Evolutionary conservation across 2,113 vertebrate genomes (phyloP).

Genomic region (Thomomys bottae): DNA sequence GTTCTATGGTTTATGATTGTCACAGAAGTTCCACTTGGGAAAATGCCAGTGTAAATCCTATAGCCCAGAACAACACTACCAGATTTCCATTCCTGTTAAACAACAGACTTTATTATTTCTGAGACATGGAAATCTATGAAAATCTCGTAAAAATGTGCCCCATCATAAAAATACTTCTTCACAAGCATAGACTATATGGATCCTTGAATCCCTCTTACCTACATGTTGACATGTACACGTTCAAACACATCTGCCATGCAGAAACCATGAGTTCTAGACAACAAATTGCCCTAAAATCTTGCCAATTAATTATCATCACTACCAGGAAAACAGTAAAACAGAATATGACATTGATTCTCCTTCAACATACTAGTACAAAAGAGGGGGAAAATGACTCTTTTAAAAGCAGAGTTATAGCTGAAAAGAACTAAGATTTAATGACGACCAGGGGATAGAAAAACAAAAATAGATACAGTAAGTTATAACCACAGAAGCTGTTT

Average conservation of each 20-base stretch:
- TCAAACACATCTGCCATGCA: not conserved
- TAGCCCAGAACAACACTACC: not conserved
- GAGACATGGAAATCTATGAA: not conserved
- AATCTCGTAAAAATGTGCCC: not conserved
- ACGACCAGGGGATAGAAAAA: not conserved
- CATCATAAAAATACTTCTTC: constrained; percentile 18
- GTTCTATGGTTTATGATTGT: not conserved
- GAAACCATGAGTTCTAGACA: not conserved
- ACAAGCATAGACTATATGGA: not conserved
- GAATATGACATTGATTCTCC: not conserved
- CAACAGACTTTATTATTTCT: not conserved
- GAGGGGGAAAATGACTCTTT: not conserved
- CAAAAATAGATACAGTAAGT: constrained; percentile 24
- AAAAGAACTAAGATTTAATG: constrained; percentile 21
- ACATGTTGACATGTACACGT: not conserved
- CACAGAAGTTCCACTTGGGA: not conserved
- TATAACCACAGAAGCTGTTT: not conserved
- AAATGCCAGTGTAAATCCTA: not conserved
- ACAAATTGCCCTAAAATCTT: constrained; percentile 1
- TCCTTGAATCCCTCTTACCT: not conserved
- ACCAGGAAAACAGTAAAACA: not conserved
- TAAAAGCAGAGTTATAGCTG: not conserved
- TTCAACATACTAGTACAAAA: constrained; percentile 9
- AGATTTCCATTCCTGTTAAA: not conserved
- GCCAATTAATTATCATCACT: not conserved